A percentile compares a stretch with the other conserved stretches of the same genome.
Conservation (phyloP, 2,888 invertebrate species). For the Mesoligia furuncula region DNA sequence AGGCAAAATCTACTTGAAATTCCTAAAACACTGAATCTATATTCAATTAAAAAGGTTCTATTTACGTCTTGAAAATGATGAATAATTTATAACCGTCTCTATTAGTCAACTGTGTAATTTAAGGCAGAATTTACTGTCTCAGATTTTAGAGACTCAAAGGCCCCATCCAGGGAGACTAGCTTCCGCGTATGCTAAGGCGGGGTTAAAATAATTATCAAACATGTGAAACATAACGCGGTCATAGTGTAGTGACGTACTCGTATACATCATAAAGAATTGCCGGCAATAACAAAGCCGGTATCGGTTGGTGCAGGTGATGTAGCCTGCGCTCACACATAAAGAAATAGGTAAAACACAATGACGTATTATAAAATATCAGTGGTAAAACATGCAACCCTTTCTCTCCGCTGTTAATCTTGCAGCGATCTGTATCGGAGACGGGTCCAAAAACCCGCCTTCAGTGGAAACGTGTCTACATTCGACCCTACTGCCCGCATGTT, state of each 20-base stretch:
- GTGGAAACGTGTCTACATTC: too few relatives aligned
- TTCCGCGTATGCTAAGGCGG: neutral
- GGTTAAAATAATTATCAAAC: neutral
- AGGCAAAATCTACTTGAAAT: conserved; percentile 7
- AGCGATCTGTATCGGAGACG: neutral
- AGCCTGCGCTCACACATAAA: neutral
- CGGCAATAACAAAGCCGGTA: neutral
- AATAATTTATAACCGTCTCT: conserved; percentile 42
- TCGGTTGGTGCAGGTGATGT: neutral
- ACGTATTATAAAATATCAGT: too few relatives aligned
- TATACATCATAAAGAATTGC: neutral
- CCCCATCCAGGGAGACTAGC: neutral
- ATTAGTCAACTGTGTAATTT: conserved; percentile 41
- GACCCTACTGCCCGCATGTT: too few relatives aligned
- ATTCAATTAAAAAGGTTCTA: conserved; percentile 34
- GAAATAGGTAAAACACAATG: too few relatives aligned
- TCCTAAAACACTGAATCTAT: conserved; percentile 16
- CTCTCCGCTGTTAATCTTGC: neutral
- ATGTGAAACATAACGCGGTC: neutral
- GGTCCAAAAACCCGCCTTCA: too few relatives aligned
- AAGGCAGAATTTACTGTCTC: conserved; percentile 29
- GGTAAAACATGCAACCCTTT: too few relatives aligned
- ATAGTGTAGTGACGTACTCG: neutral
- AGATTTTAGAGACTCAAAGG: conserved; percentile 24
- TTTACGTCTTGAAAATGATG: conserved; percentile 34